A percentile compares a stretch with the other conserved stretches of the same genome.
phyloP scores from a whole-genome alignment of 2,797 vertebrate genomes.

The Acomys russatus region DNA sequence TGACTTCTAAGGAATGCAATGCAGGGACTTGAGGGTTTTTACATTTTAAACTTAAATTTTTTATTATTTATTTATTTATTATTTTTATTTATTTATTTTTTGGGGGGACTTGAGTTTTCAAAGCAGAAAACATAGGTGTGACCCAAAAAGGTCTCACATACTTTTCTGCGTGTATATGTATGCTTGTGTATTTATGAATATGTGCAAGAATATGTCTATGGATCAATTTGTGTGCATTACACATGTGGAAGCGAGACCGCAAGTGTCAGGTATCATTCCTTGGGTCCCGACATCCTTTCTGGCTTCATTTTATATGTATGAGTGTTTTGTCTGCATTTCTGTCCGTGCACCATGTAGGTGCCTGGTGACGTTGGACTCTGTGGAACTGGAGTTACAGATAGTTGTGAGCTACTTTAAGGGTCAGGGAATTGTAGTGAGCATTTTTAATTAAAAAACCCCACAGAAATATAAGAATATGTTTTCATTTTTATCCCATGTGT shows the following conservation, averaged over 20 bases:
- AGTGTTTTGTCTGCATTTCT: not conserved
- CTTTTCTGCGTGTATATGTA: not conserved
- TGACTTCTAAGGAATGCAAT: not conserved
- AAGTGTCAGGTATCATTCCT: not conserved
- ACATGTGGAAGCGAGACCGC: not conserved
- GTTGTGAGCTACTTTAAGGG: not conserved
- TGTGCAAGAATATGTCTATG: not conserved
- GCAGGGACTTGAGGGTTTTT: not conserved
- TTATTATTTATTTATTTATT: no score
- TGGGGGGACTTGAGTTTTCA: not conserved
- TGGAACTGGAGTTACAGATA: not conserved
- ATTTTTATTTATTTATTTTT: no score
- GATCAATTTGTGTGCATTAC: not conserved
- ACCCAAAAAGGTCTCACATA: not conserved
- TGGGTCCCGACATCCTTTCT: not conserved
- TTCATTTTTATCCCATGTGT: no score
- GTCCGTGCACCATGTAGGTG: not conserved
- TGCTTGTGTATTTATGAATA: no score
- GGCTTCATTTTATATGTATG: not conserved
- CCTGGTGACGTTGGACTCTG: not conserved
- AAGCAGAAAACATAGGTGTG: not conserved
- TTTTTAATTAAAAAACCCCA: no score
- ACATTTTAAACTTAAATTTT: no score
- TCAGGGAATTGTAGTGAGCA: not conserved
- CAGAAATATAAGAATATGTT: no score